These are phyloP conservation scores for Axinella damicornis DNA, from an alignment of 37 sponge, comb jelly and placozoan species.

Conservation along the genomic window DNA sequence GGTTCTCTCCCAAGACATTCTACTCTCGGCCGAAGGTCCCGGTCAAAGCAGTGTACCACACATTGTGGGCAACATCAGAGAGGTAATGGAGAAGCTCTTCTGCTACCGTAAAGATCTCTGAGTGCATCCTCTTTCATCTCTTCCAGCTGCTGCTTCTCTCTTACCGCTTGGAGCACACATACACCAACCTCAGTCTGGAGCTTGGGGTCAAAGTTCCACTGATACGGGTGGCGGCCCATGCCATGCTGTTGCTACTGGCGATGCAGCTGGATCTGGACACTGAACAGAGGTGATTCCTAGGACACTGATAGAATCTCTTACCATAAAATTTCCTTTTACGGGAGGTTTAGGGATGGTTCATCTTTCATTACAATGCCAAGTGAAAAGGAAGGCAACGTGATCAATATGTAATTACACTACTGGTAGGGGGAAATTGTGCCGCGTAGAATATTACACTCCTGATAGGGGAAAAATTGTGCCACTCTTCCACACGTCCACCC, in stretches of 20 bases:
- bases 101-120: too few species aligned
- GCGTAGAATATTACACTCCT: too few species aligned
- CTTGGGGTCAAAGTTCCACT: conserved; percentile 10
- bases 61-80: conserved; percentile 29
- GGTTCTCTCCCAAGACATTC: conserved; percentile 51
- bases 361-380: too few species aligned
- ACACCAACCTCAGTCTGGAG: not conserved
- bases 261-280: conserved; percentile 46
- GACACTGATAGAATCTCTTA: too few species aligned
- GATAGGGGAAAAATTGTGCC: too few species aligned
- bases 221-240: conserved; percentile 50
- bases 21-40: conserved; percentile 33
- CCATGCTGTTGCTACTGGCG: conserved; percentile 46
- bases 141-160: conserved; percentile 49
- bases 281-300: conserved; percentile 44
- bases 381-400: too few species aligned
- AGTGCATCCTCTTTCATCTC: too few species aligned
- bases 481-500: too few species aligned
- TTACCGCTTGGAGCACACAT: conserved; percentile 49
- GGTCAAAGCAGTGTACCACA: conserved; percentile 25
- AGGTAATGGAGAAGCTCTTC: conserved; percentile 26
- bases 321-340: too few species aligned
- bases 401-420: too few species aligned
- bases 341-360: too few species aligned
- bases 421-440: too few species aligned